Conservation (phyloP, 2,113 vertebrate species). For the Carassius auratus region DNA sequence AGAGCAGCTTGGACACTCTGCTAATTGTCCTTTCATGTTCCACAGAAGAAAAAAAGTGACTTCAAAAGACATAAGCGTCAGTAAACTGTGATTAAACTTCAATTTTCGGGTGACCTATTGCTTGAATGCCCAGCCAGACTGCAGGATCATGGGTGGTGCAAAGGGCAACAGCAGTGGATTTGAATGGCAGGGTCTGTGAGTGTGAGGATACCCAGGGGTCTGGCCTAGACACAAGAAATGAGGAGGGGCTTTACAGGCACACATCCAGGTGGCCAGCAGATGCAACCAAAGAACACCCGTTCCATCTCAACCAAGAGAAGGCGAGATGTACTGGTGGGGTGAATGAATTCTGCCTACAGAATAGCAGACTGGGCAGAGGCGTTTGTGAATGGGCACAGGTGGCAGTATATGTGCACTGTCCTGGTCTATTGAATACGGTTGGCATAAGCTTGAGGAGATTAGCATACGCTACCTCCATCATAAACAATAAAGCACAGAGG, state of each 20-base stretch:
- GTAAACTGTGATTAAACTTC: not conserved
- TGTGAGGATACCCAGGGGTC: constrained; percentile 14
- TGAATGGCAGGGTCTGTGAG: not conserved
- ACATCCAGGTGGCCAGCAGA: constrained; percentile 42
- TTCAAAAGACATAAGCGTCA: not conserved
- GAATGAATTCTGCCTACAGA: constrained; percentile 2
- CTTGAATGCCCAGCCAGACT: constrained; percentile 38
- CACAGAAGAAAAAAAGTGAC: not conserved
- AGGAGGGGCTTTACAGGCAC: not conserved
- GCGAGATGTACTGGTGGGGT: not conserved
- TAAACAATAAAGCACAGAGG: not conserved
- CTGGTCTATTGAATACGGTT: constrained; percentile 25
- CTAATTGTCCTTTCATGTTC: not conserved
- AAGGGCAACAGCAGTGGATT: not conserved
- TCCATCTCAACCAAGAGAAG: constrained; percentile 20
- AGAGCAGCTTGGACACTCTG: not conserved
- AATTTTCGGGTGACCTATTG: not conserved
- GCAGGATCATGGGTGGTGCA: constrained; percentile 27
- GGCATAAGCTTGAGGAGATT: constrained; percentile 27
- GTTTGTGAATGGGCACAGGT: constrained; percentile 20
- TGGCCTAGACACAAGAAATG: not conserved
- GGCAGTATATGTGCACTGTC: constrained; percentile 35
- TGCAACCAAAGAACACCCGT: constrained; percentile 14
- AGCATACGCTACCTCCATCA: not conserved
- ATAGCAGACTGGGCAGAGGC: not conserved